Base-by-base conservation (phyloP, 1,140 invertebrate species). In the Neelides sp. region DNA sequence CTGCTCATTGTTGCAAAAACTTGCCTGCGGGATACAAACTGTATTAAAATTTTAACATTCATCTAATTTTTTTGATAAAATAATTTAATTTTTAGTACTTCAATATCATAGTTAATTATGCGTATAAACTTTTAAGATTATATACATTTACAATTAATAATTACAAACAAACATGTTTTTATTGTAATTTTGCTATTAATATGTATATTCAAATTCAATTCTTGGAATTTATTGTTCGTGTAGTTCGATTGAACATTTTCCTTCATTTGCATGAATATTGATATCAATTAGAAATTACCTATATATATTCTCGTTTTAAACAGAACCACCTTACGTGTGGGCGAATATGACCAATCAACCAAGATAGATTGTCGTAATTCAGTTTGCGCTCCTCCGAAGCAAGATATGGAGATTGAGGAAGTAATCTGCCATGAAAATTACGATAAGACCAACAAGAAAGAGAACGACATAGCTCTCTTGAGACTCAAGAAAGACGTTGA, bases 381-480 rank as follows among this genome's bases (percentile, higher is more conserved):
- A 1, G 1, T 64, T n/a, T 80, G 79, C 52, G 69, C 74, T 2
- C 73, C 74, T 8, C 68, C 63, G 40, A 69, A 72, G 23, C 72
- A 80, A 67, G 75, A 80, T 55, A 71, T 78, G 19, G 47, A 57
- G 1, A 69, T 80, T 15, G 75, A 75, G 17, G 63, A 65, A 55
- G 50, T 70, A 1, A 68, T 75, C 7, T 58, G 66, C 0, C 79
- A 82, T 66, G 43, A 47, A 50, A 7, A 52, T 3, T 58, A 52
- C 28, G 52, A 58, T 23, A 26, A 42, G 13, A 48, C 22, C 1
- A 35, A 51, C 4, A 54, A 49, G 17, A 52, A 55, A 34, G 54
- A 60, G 36, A 55, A 63, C 26, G 62, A 63, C 39, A 63, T 63
- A 43, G 62, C 60, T 10, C 37, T 63, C 1, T 17, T 63, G 4